Base-by-base conservation (phyloP, 2,113 vertebrate species). In the Gila orcuttii region DNA sequence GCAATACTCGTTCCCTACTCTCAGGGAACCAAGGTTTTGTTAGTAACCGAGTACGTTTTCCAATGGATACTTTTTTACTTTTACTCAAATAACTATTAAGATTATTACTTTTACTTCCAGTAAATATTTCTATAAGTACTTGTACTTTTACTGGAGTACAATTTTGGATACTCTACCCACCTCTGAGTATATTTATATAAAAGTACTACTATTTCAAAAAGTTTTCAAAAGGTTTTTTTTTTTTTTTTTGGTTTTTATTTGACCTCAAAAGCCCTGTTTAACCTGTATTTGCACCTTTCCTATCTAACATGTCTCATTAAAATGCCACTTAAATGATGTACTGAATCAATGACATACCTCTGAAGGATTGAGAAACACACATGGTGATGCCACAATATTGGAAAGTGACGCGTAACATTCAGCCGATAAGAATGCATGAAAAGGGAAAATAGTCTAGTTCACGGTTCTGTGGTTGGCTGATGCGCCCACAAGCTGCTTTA, bases 331-430 rank as follows among this genome's bases (percentile, higher is more conserved):
- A 79, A 66, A 79, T 28, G 76, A 69, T 3, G 42, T 15, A 36
- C 4, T 12, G 31, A 25, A 85, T 17, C 62, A 17, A 8, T 68
- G 75, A 79, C 47, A 77, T 28, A 25, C 21, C 77, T 68, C 60
- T 85, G 79, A 78, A 79, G 76, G 82, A 74, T 85, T 83, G 64
- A 86, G 85, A 79, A 79, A 71, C 71, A 87, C 71, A 88, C 71
- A 78, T 25, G 66, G 78, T 92, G 88, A 90, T 89, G 89, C 90
- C 88, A 93, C 79, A 85, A 71, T 57, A 28, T 62, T 91, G 90
- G 83, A 69, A 88, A 90, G 81, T 75, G 75, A 85, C 2, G 12
- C 59, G 79, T 76, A 79, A 75, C 69, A 75, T 80, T 83, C 83
- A 82, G 71, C 75, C 62, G 71, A 84, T 88, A 79, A 85, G 87